Evolutionary conservation across 2,113 vertebrate genomes (phyloP).

Genomic region (Ciconia maguari): DNA sequence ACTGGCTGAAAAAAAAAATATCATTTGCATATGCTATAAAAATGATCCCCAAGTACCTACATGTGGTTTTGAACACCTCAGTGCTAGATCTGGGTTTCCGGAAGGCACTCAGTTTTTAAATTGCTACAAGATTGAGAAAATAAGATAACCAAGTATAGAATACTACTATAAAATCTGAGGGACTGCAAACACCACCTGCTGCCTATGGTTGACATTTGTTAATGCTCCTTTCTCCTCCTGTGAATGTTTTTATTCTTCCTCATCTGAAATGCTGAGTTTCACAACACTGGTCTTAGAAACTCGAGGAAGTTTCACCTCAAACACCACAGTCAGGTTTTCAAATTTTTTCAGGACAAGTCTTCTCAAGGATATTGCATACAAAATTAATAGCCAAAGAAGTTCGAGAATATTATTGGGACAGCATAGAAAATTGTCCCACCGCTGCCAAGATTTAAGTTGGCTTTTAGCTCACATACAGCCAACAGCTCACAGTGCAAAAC

Average conservation of each 20-base stretch:
- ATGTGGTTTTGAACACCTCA: not conserved
- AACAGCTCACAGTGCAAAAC: not conserved
- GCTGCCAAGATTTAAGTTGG: not conserved
- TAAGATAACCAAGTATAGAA: not conserved
- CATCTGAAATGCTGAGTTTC: not conserved
- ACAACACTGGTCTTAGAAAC: not conserved
- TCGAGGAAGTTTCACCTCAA: rapidly evolving
- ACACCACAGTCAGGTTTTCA: not conserved
- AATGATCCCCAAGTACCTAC: not conserved
- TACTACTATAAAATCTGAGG: not conserved
- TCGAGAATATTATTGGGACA: not conserved
- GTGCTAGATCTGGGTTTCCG: not conserved
- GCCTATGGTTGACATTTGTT: not conserved
- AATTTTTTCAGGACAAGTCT: not conserved
- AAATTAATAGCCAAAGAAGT: not conserved
- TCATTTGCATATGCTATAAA: not conserved
- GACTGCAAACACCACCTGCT: not conserved
- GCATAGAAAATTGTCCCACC: not conserved
- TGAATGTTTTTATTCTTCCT: not conserved
- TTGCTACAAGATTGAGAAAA: not conserved
- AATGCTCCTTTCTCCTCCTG: not conserved
- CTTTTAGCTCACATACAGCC: not conserved
- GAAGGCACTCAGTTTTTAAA: not conserved
- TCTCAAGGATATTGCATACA: not conserved
- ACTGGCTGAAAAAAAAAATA: not conserved